Percentiles rank a stretch among this genome's conserved stretches.
These are phyloP conservation scores for Brachyptera risi DNA, from an alignment of 2,888 invertebrate species.

Conservation along the genomic window DNA sequence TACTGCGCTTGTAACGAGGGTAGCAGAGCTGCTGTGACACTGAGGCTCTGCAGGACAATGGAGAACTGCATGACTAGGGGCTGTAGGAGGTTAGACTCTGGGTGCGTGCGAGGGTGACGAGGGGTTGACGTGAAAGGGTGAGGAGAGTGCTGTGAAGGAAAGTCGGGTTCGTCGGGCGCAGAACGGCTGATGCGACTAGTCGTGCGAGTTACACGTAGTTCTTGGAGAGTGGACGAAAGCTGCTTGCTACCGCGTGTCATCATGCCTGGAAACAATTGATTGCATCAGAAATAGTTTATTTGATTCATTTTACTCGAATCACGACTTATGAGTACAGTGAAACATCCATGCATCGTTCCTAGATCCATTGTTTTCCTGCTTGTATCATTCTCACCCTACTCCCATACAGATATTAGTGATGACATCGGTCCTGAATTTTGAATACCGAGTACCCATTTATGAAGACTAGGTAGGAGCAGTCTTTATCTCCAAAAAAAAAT, in stretches of 20 bases:
- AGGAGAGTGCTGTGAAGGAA: slow-evolving; percentile 39
- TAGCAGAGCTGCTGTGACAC: slow-evolving; percentile 88
- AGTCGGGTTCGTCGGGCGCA: slow-evolving; percentile 53
- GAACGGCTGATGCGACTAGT: slow-evolving; percentile 65
- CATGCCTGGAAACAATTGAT: too few relatives aligned
- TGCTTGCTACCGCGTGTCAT: slow-evolving; percentile 93
- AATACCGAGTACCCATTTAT: too few relatives aligned
- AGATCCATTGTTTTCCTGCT: too few relatives aligned
- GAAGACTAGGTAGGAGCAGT: too few relatives aligned
- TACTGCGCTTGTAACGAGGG: slow-evolving; percentile 98
- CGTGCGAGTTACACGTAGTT: slow-evolving; percentile 76
- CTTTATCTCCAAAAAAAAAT: too few relatives aligned
- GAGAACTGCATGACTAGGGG: slow-evolving; percentile 87
- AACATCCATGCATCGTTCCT: too few relatives aligned
- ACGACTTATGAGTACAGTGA: too few relatives aligned
- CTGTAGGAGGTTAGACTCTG: slow-evolving; percentile 61
- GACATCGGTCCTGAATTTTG: too few relatives aligned
- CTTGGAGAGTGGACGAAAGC: slow-evolving; percentile 87
- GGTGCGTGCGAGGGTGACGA: slow-evolving; percentile 39
- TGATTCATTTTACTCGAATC: too few relatives aligned
- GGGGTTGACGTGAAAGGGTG: slow-evolving; percentile 40
- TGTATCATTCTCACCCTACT: too few relatives aligned
- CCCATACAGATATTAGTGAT: too few relatives aligned
- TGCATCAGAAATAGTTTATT: too few relatives aligned
- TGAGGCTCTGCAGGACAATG: slow-evolving; percentile 78